Base-by-base conservation (phyloP, 2,113 vertebrate species). In the Chaenocephalus aceratus region DNA sequence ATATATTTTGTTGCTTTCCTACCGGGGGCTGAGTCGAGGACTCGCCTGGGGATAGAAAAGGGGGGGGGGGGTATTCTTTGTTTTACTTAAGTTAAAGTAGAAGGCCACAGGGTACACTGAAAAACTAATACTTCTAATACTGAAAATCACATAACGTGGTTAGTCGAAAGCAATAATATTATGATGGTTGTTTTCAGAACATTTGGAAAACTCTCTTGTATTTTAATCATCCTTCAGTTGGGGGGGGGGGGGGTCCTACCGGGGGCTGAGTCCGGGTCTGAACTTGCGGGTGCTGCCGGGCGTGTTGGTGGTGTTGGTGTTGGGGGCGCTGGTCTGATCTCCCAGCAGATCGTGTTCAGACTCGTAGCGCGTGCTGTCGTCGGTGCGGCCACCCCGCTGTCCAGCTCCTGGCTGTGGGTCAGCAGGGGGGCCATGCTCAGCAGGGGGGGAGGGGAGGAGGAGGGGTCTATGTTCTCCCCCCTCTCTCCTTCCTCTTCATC, bases 351-450 rank as follows among this genome's bases (percentile, higher is more conserved):
- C 96, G 0, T 96, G 96, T 63, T 97, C 96, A 0, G 96, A 97
- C 79, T 97, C 96, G 0, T 95, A 96, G 45, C 96, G 95, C 1
- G 96, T 96, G 89, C 96, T 97, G 78, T 97, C 96, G 1, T 97
- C 96, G 0, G 96, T 97, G 11, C 96, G 93, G 14, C 96, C 26
- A 97, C 95, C 0, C 96, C 96, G 0, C 96, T 97, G 91, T 97
- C 96, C 85, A 96, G 91, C 76, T 97, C 96, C 90, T 96, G 96
- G 93, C 96, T 96, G 81, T 94, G 94, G 69, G 72, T 76, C 56
- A 89, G 82, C 34, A 84, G 82, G 0, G 87, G 88, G 1, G 79
- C 75, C 63, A 88, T 72, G 58, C 57, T 77, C 0, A 90, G 74
- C 62, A 84, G 81, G 10, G 90, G 3, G 85, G 86, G 2, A 88